Evolutionary conservation across 1,140 invertebrate genomes (phyloP), one percentile per base, ranked within the genome.

Genomic region (Drosophila sturtevanti): DNA sequence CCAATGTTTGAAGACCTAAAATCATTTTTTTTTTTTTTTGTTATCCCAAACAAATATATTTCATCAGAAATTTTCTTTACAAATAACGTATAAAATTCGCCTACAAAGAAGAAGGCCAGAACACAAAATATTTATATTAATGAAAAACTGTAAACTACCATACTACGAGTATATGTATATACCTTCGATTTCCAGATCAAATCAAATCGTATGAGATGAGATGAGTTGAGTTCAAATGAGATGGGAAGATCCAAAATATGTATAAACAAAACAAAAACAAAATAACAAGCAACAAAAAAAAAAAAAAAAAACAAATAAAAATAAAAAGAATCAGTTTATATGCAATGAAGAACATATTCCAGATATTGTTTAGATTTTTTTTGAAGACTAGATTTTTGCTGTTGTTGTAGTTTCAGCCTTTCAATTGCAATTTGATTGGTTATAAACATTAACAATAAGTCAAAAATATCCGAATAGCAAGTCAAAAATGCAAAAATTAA

Each of bases 281-380:
- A 85, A 85, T 78, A 85, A 86, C 65, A 44, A 34, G 41, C 24
- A 24, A 24, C 2, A 1, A 24, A 24, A 1, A 24, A 24, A 1
- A 24, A 1, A 34, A 41, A 41, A 5, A 44, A 44, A 7, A 1
- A 24, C 24, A 34, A 41, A 41, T 5, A 44, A 44, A 7, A 16
- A 9, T 16, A 44, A 14, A 44, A 44, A 21, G 16, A 48, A 48
- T 48, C 41, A 9, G n/a, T 48, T 48, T 68, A 55, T 72, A 62
- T 85, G 77, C 77, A 86, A 62, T 60, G 64, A 78, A 75, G 41
- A 86, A 86, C 74, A 85, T 81, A 34, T 85, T 85, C 77, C 81
- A 85, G 81, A 85, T 82, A 86, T 86, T 85, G 81, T 85, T 85
- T 81, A 78, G 77, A 85, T 69, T 77, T 73, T 54, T 66, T n/a